Percentiles rank a stretch among this genome's conserved stretches.
phyloP scores from a whole-genome alignment of 2,113 vertebrate species.

The Sceloporus undulatus region DNA sequence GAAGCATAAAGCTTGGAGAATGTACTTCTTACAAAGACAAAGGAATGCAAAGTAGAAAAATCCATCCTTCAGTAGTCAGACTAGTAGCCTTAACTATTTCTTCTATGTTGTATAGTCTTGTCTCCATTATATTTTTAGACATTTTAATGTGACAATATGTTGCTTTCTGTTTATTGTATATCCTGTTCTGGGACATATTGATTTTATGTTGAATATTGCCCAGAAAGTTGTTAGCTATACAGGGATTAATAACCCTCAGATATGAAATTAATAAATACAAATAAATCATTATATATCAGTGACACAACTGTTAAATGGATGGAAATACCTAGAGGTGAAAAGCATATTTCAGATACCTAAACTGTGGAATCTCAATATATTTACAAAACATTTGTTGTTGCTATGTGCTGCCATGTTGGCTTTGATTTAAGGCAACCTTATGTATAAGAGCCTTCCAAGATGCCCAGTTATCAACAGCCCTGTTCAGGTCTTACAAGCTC shows the following conservation, averaged over 20 bases:
- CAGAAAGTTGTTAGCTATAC: not conserved
- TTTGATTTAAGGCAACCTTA: too few species aligned
- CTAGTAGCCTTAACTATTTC: not conserved
- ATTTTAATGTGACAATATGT: not conserved
- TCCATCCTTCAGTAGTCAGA: too few species aligned
- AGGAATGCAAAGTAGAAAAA: not conserved
- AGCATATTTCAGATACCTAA: not conserved
- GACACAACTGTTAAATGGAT: not conserved
- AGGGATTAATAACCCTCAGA: not conserved
- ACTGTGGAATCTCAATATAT: too few species aligned
- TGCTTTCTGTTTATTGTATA: not conserved
- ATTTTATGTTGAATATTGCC: not conserved
- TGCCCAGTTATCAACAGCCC: too few species aligned
- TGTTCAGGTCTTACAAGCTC: too few species aligned
- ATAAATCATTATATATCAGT: not conserved
- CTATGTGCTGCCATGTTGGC: too few species aligned
- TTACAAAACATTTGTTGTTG: not conserved
- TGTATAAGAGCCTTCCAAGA: too few species aligned
- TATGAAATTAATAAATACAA: not conserved
- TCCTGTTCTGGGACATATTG: not conserved
- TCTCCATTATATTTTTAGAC: not conserved
- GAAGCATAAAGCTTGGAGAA: not conserved
- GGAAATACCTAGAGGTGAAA: not conserved
- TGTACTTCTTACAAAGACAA: not conserved
- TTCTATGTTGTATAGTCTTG: not conserved